A percentile compares a stretch with the other conserved stretches of the same genome.
Conservation (phyloP, 2,888 invertebrate genomes). For the Protodeltote pygarga region DNA sequence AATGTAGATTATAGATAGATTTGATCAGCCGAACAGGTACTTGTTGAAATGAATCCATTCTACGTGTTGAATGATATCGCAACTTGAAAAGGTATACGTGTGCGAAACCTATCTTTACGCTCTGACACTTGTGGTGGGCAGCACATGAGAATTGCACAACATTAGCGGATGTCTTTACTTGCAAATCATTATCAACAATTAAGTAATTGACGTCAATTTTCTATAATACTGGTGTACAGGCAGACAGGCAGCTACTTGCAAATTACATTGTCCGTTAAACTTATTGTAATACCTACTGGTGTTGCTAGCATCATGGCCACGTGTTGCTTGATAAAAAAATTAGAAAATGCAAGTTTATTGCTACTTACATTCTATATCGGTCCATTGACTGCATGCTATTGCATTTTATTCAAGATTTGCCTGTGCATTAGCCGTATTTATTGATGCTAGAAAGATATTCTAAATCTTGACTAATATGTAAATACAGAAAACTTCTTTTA, state of each 20-base stretch:
- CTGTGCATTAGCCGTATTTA: background rate
- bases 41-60: slow-evolving; percentile 10
- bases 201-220: slow-evolving; percentile 11
- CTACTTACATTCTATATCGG: slow-evolving; percentile 31
- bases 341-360: slow-evolving; percentile 38
- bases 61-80: background rate
- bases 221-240: background rate
- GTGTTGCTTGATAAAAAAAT: no score
- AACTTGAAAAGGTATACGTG: slow-evolving; percentile 27
- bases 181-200: slow-evolving; percentile 6
- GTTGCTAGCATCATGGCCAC: no score
- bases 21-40: no score
- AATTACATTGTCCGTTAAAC: no score
- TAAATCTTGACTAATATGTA: no score
- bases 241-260: background rate
- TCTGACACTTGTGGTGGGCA: slow-evolving; percentile 21
- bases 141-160: slow-evolving; percentile 23
- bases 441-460: no score
- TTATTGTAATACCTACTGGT: no score
- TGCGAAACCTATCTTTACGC: slow-evolving; percentile 15
- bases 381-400: slow-evolving; percentile 6
- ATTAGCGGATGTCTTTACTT: slow-evolving; percentile 10
- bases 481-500: background rate
- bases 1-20: no score
- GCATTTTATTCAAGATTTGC: background rate